Conservation (phyloP, 2,888 invertebrate genomes). For the Hyalella azteca region DNA sequence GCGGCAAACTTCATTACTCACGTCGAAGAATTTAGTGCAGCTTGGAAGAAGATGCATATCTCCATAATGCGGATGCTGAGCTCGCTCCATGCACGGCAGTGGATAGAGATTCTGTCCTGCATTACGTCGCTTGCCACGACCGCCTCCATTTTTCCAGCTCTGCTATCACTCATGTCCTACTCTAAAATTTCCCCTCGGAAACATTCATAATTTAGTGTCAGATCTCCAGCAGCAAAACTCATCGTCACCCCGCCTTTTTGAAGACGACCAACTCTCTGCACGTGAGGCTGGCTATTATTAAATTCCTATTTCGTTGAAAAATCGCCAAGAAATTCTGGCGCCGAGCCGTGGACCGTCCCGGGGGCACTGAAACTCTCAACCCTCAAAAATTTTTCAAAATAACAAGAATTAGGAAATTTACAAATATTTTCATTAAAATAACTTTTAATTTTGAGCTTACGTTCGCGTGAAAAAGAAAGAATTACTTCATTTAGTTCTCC, state of each 20-base stretch:
- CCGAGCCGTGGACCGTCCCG: background rate
- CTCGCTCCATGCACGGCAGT: background rate
- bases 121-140: background rate
- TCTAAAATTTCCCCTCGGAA: slow-evolving; percentile 1
- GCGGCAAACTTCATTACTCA: background rate
- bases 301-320: slow-evolving; percentile 30
- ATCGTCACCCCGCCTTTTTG: slow-evolving; percentile 14
- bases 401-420: too few species aligned
- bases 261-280: slow-evolving; percentile 3
- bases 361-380: too few species aligned
- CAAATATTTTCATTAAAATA: too few species aligned
- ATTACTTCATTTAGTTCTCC: too few species aligned
- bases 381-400: too few species aligned
- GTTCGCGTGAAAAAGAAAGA: too few species aligned
- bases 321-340: slow-evolving; percentile 9
- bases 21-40: background rate
- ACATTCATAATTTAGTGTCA: slow-evolving; percentile 10
- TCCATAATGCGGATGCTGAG: background rate
- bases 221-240: background rate
- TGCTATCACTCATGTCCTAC: background rate
- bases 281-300: slow-evolving; percentile 18
- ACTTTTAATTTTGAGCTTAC: too few species aligned
- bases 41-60: background rate
- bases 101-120: background rate
- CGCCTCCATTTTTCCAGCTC: background rate